Evolutionary conservation across 2,113 vertebrate genomes (phyloP).

Genomic region (Axis porcinus): DNA sequence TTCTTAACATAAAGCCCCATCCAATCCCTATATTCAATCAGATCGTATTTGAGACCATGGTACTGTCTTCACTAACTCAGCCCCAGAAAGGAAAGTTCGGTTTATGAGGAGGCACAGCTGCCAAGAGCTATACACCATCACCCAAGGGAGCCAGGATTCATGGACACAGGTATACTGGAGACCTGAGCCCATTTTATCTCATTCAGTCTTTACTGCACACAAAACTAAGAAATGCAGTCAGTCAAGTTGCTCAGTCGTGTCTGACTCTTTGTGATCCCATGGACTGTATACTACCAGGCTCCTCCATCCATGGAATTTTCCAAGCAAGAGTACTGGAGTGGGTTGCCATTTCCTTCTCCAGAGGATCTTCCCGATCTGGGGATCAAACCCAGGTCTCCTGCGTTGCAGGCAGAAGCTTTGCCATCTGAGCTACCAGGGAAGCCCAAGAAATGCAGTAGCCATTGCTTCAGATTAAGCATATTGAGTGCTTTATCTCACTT

Average conservation of each 20-base stretch:
- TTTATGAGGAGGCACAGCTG: background rate
- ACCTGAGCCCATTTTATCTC: background rate
- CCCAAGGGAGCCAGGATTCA: background rate
- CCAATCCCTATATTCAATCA: background rate
- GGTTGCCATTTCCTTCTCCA: background rate
- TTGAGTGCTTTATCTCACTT: background rate
- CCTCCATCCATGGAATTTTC: background rate
- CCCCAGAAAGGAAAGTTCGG: background rate
- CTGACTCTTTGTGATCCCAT: background rate
- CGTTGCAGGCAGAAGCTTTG: background rate
- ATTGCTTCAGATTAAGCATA: fast-evolving
- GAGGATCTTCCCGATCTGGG: fast-evolving
- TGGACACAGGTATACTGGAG: background rate
- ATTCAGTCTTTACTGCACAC: background rate
- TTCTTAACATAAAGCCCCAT: background rate
- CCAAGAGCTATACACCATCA: background rate
- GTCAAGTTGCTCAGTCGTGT: background rate
- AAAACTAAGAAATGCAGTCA: background rate
- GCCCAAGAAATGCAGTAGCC: background rate
- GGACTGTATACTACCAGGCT: background rate
- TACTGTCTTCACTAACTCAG: background rate
- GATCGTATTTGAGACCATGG: background rate
- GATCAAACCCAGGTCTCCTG: background rate
- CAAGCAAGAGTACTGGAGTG: background rate
- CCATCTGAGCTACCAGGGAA: background rate